Evolutionary conservation across 2,797 vertebrate species (phyloP), one percentile per base, ranked within the genome.

Genomic region (Denticeps clupeoides): DNA sequence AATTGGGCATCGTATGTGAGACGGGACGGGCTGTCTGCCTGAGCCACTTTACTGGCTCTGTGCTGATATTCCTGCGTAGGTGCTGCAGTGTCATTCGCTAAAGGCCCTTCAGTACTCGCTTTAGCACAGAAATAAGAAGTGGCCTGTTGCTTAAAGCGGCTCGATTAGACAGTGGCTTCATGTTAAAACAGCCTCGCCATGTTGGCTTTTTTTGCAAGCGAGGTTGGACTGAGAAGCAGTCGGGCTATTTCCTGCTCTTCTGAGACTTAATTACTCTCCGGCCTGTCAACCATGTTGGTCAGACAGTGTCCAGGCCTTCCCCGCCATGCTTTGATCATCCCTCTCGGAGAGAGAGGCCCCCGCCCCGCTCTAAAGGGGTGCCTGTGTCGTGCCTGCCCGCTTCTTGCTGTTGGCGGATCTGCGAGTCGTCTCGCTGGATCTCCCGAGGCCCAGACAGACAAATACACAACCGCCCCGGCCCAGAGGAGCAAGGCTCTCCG

Each of bases 291-390:
- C 55, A 19, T 58, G 55, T 56, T 51, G 33, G 24, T 37, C 32
- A 57, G 64, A 72, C 49, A 41, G 56, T 53, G 41, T 60, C 58
- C 66, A 67, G 62, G 28, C 41, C 54, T 41, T 13, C 35, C 49
- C 45, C 12, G 51, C 41, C 43, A 45, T 2, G 37, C 64, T 72
- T 65, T 69, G 62, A 68, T 72, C 60, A 24, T 47, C 46, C 24
- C 37, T 31, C 31, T 45, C 35, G 27, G 15, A 13, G 22, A 26
- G 42, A 49, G 22, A 26, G 42, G 49, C 47, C 45, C 64, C 55
- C 53, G 35, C 38, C 56, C 27, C 49, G 55, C 32, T 65, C 64
- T n/a, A 71, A 71, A 67, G 58, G 42, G 49, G 47, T 28, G 49
- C 55, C 56, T 67, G 58, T 69, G 42, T 63, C 60, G 53, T 53